A percentile compares a stretch with the other conserved stretches of the same genome.
phyloP scores from a whole-genome alignment of 2,888 invertebrate species.

The Hylaea fasciaria region DNA sequence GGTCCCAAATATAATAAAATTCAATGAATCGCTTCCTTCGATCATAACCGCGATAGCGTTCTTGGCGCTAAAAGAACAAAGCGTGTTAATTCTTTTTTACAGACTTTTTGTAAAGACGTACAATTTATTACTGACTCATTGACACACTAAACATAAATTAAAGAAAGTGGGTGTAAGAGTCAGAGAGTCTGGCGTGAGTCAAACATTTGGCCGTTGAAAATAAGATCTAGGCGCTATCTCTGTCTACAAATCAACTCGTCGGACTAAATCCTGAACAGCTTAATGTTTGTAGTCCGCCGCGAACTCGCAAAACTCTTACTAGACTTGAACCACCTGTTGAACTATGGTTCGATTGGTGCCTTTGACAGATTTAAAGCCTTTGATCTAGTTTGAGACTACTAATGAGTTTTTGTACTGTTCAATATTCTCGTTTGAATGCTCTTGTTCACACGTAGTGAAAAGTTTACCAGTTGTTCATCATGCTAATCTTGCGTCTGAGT shows the following conservation, averaged over 20 bases:
- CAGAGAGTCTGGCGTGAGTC: conserved; percentile 25
- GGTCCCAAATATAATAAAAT: conserved; percentile 25
- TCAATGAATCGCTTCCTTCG: conserved; percentile 17
- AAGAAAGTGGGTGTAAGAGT: conserved; percentile 30
- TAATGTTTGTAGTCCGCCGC: conserved; percentile 40
- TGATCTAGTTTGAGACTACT: conserved; percentile 13
- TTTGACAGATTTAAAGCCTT: conserved; percentile 21
- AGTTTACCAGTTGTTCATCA: neutral
- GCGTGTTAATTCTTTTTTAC: conserved; percentile 3
- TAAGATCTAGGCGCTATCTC: conserved; percentile 16
- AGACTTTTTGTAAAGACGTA: conserved; percentile 14
- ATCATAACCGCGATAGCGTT: conserved; percentile 15
- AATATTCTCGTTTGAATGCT: too few species aligned
- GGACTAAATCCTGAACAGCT: conserved; percentile 27
- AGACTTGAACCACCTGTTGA: conserved; percentile 51
- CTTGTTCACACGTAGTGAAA: neutral
- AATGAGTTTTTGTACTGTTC: neutral
- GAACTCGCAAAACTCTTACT: conserved; percentile 30
- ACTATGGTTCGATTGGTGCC: conserved; percentile 36
- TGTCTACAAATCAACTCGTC: conserved; percentile 19
- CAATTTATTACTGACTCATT: conserved; percentile 29
- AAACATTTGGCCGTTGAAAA: conserved; percentile 23
- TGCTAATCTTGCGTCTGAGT: neutral
- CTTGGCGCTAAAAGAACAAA: conserved; percentile 11
- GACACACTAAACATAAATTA: conserved; percentile 22